Conservation (phyloP, 2,797 vertebrate species). For the Tragopan temminckii region DNA sequence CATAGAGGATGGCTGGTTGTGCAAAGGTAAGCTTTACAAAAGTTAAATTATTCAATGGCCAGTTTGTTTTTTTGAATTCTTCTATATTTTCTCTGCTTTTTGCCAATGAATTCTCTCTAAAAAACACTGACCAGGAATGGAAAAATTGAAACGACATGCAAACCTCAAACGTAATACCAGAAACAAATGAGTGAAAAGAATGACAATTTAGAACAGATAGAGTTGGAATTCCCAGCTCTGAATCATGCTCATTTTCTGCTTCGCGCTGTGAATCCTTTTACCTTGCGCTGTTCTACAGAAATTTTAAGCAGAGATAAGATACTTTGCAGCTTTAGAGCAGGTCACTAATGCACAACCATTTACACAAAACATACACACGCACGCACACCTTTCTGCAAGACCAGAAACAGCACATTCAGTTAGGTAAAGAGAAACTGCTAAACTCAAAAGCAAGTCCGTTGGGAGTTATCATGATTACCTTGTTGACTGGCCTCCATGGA, state of each 20-base stretch:
- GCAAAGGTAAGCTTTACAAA: background rate
- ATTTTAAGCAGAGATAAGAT: slow-evolving; percentile 52
- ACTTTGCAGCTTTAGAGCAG: slow-evolving; percentile 54
- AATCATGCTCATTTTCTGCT: background rate
- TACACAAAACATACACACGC: slow-evolving; percentile 73
- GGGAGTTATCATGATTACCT: slow-evolving; percentile 89
- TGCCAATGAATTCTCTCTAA: background rate
- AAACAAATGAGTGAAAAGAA: background rate
- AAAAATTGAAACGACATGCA: background rate
- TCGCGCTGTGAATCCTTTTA: background rate
- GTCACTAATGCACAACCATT: slow-evolving; percentile 71
- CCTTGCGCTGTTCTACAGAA: slow-evolving; percentile 44
- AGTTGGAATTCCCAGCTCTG: background rate
- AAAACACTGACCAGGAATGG: background rate
- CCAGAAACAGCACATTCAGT: slow-evolving; percentile 67
- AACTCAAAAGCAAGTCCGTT: slow-evolving; percentile 85
- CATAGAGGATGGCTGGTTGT: background rate
- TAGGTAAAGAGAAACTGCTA: slow-evolving; percentile 65
- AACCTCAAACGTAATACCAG: background rate
- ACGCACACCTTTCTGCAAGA: slow-evolving; percentile 68
- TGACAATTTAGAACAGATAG: background rate
- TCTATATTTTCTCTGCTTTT: background rate
- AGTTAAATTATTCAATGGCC: background rate
- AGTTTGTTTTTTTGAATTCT: background rate
- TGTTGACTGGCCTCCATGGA: slow-evolving; percentile 91